phyloP scores from a whole-genome alignment of 2,888 invertebrate species.

The Apamea crenata region DNA sequence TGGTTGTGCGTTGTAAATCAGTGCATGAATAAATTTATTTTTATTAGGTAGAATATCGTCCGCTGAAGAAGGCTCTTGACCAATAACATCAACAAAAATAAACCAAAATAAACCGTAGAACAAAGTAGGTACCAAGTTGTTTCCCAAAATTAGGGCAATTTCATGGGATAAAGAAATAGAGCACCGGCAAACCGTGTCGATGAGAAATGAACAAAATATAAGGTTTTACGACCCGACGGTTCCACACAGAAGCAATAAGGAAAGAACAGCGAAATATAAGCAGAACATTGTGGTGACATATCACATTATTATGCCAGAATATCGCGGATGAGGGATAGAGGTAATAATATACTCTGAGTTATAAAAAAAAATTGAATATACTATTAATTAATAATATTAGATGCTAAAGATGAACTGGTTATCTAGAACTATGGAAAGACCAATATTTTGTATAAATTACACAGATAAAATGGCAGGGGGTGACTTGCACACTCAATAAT shows the following conservation, averaged over 20 bases:
- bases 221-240: slow-evolving; percentile 43
- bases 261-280: slow-evolving; percentile 46
- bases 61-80: background rate
- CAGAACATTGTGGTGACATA: slow-evolving; percentile 49
- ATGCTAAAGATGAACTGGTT: too few species aligned
- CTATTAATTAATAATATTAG: too few species aligned
- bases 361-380: background rate
- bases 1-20: background rate
- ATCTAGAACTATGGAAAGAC: too few species aligned
- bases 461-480: too few species aligned
- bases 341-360: slow-evolving; percentile 13
- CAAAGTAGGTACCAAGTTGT: background rate
- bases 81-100: background rate
- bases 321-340: slow-evolving; percentile 5
- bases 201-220: slow-evolving; percentile 51
- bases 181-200: slow-evolving; percentile 6
- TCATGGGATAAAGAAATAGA: slow-evolving; percentile 27
- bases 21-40: too few species aligned
- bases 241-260: slow-evolving; percentile 47
- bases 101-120: background rate
- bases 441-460: too few species aligned
- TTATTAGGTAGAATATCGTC: background rate
- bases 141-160: slow-evolving; percentile 1
- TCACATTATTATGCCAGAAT: slow-evolving; percentile 35
- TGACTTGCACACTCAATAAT: too few species aligned